Conservation (phyloP, 2,888 invertebrate genomes). For the Calameuta idolon region DNA sequence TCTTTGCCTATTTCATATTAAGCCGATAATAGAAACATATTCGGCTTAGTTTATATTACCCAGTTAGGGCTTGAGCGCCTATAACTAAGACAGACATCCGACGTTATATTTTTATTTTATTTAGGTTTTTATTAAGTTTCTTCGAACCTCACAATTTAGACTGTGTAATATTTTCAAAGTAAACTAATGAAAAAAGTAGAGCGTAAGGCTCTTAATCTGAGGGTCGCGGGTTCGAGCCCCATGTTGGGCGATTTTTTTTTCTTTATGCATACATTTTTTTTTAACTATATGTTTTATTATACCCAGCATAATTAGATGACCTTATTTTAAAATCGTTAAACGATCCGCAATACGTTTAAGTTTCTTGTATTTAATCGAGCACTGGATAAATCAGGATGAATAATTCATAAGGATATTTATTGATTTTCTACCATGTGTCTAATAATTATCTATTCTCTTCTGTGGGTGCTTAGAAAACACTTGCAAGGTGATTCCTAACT, state of each 20-base stretch:
- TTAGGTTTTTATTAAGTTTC: too few relatives aligned
- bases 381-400: background rate
- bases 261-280: background rate
- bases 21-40: too few relatives aligned
- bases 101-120: too few relatives aligned
- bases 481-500: background rate
- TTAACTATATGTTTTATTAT: background rate
- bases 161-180: too few relatives aligned
- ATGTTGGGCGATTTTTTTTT: constrained; percentile 49
- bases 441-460: background rate
- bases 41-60: too few relatives aligned
- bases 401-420: background rate
- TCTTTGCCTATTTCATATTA: too few relatives aligned
- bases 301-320: background rate
- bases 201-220: constrained; percentile 60
- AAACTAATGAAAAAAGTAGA: background rate
- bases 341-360: background rate
- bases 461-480: background rate
- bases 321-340: background rate
- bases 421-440: background rate
- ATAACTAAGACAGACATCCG: too few relatives aligned
- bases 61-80: too few relatives aligned
- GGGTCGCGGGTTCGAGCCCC: constrained; percentile 63
- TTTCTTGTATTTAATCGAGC: background rate
- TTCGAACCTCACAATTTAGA: too few relatives aligned